Evolutionary conservation across 2,888 invertebrate genomes (phyloP).

Genomic region (Uropetala carovei): DNA sequence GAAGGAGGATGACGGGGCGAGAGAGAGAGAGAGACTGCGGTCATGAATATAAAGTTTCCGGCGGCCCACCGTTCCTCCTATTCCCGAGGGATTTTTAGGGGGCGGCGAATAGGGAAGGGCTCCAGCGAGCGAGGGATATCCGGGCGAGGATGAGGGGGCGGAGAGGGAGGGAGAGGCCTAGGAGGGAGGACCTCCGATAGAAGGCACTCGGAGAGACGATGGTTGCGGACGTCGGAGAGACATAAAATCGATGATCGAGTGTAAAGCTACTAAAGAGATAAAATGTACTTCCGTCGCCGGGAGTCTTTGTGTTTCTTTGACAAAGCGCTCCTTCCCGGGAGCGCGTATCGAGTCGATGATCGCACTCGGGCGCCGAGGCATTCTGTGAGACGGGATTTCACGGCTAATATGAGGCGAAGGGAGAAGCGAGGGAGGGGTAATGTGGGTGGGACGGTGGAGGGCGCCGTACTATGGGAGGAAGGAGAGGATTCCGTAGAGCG

Average conservation of each 20-base stretch:
- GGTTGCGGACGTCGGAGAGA: neutral
- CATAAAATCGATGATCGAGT: slow-evolving; percentile 7
- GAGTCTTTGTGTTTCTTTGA: no score
- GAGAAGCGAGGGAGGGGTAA: slow-evolving; percentile 3
- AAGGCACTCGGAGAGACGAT: no score
- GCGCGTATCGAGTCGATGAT: neutral
- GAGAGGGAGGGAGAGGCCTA: slow-evolving; percentile 30
- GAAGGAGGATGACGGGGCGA: slow-evolving; percentile 8
- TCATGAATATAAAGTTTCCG: slow-evolving; percentile 65
- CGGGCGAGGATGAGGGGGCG: neutral
- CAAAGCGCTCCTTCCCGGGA: no score
- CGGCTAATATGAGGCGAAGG: neutral
- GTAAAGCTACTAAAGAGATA: neutral
- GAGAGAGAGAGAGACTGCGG: slow-evolving; percentile 59
- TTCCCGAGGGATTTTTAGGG: slow-evolving; percentile 44
- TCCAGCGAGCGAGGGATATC: neutral
- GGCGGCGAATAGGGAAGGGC: neutral
- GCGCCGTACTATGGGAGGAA: slow-evolving; percentile 38
- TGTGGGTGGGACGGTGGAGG: no score
- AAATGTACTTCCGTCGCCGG: no score
- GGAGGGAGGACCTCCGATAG: neutral
- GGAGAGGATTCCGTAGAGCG: neutral
- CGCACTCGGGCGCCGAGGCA: neutral
- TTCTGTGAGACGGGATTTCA: neutral
- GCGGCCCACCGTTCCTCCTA: slow-evolving; percentile 53